These are phyloP conservation scores for Abrostola tripartita DNA, from an alignment of 2,888 invertebrate genomes.

Conservation along the genomic window DNA sequence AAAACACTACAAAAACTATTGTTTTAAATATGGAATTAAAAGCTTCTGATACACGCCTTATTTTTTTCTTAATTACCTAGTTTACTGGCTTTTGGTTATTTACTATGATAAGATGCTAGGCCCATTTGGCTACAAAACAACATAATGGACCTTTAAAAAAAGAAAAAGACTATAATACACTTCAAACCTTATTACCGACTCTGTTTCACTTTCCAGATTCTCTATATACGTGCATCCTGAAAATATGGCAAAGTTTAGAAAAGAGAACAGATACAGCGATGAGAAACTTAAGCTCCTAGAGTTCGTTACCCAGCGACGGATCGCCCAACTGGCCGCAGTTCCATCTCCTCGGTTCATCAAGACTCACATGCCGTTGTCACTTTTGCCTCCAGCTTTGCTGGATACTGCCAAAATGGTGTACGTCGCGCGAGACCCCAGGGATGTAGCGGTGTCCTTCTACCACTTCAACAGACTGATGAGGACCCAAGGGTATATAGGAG, in stretches of 20 bases:
- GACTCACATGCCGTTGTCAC: conserved; percentile 93
- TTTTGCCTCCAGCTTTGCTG: conserved; percentile 90
- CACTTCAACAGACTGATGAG: conserved; percentile 91
- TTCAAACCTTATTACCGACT: background rate
- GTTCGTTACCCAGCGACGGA: conserved; percentile 89
- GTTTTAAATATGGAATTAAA: too few relatives aligned
- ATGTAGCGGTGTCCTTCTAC: conserved; percentile 95
- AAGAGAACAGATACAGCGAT: conserved; percentile 87
- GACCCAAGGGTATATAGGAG: conserved; percentile 91
- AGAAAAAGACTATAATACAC: too few relatives aligned
- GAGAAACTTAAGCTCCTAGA: conserved; percentile 88
- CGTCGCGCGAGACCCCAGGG: conserved; percentile 95
- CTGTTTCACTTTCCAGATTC: conserved; percentile 87
- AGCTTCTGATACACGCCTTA: too few relatives aligned
- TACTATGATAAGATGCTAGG: too few relatives aligned
- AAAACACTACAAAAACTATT: too few relatives aligned
- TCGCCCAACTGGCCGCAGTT: conserved; percentile 78
- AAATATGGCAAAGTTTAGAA: conserved; percentile 89
- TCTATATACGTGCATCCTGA: conserved; percentile 91
- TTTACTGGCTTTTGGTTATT: too few relatives aligned
- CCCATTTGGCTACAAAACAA: too few relatives aligned
- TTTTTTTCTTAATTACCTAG: too few relatives aligned
- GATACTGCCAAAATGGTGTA: conserved; percentile 91
- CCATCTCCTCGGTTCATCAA: conserved; percentile 79
- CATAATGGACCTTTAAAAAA: too few relatives aligned